Base-by-base conservation (phyloP, 2,113 vertebrate species). In the Antigone vipio region DNA sequence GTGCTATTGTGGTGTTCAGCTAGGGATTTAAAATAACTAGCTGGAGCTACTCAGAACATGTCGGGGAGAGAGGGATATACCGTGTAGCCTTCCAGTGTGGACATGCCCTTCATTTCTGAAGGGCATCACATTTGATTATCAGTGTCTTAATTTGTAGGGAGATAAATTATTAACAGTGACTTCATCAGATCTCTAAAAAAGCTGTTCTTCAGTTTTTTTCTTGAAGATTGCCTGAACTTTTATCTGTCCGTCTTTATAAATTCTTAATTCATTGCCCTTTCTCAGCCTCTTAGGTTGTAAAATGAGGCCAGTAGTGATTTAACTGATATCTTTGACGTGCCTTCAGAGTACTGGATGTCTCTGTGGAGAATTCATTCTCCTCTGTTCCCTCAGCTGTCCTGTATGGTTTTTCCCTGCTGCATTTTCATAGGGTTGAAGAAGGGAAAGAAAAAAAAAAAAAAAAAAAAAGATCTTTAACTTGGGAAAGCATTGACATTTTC, bases 261-360 rank as follows among this genome's bases (percentile, higher is more conserved):
- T 94, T 96, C 93, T 97, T 96, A 96, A 95, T 95, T 95, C 89
- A 30, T 87, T 97, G 95, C 89, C 96, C 93, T 97, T 95, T 97
- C 94, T 97, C 94, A 95, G 87, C 91, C 89, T 95, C 77, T 85
- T 75, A 94, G 73, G 84, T 96, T 94, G 95, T 96, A 96, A 95
- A 95, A 94, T 91, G 91, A 96, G 92, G 84, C 91, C 87, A 75
- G 76, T 8, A 49, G 80, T 93, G 94, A 95, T 96, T 91, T 81
- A 87, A 71, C 93, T 82, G 93, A 67, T 95, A 89, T 45, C 60
- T 90, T 64, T 3, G 5, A 90, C 1, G 1, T 91, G 63, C 67
- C 75, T 52, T 59, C 32, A 44, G 88, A 69, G 59, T 80, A 19
- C 63, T 91, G 72, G 50, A 74, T 84, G 64, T 92, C 75, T 89